These are phyloP conservation scores for Taxidea taxus DNA, from an alignment of 2,113 vertebrate genomes.

Conservation along the genomic window DNA sequence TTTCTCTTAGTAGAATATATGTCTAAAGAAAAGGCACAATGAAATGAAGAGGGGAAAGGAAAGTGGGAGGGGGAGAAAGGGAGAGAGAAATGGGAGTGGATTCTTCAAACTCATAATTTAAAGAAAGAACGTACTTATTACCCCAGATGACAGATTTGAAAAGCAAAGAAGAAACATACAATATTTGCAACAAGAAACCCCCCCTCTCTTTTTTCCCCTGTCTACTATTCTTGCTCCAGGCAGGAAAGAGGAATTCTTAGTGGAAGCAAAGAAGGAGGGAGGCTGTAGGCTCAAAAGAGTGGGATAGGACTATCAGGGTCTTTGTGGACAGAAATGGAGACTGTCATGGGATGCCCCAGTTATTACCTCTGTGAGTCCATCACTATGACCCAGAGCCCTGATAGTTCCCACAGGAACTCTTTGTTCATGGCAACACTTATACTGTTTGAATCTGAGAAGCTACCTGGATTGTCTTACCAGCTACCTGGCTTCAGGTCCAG, in stretches of 20 bases:
- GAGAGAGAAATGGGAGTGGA: neutral
- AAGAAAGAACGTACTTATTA: neutral
- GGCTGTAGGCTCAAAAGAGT: neutral
- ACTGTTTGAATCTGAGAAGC: neutral
- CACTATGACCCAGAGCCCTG: too few species aligned
- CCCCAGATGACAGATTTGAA: neutral
- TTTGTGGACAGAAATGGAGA: neutral
- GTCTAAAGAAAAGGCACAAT: neutral
- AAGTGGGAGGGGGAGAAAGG: neutral
- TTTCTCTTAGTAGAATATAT: neutral
- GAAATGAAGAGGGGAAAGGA: accelerated
- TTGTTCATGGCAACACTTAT: neutral
- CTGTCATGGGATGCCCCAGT: too few species aligned
- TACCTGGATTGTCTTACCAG: neutral
- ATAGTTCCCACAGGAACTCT: neutral
- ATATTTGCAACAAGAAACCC: neutral
- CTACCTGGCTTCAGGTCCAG: neutral
- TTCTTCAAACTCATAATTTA: neutral
- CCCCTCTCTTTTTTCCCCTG: accelerated
- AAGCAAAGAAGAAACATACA: neutral
- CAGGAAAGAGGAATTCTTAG: neutral
- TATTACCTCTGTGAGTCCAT: neutral
- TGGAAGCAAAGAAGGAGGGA: neutral
- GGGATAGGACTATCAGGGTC: neutral
- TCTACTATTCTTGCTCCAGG: too few species aligned